Percentiles rank a stretch among this genome's conserved stretches.
Evolutionary conservation across 1,140 invertebrate species (phyloP).

Genomic region (Danaus plexippus): DNA sequence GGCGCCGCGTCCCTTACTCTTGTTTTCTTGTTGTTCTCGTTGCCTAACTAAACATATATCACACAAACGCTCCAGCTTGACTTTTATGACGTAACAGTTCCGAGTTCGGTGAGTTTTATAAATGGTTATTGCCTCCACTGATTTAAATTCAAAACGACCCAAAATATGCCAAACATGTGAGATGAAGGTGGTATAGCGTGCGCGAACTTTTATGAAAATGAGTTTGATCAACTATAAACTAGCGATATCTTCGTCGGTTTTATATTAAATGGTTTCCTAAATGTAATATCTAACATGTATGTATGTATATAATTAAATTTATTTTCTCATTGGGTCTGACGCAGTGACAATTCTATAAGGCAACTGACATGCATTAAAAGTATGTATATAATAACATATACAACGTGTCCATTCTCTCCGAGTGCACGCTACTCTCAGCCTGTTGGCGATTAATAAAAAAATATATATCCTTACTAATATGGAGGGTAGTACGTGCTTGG

Average conservation of each 20-base stretch:
- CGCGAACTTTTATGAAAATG: background rate
- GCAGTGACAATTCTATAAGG: no score
- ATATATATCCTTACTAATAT: slow-evolving; percentile 36
- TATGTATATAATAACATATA: no score
- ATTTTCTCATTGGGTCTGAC: no score
- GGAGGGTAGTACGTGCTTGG: slow-evolving; percentile 45
- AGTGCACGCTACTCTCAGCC: no score
- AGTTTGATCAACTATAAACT: no score
- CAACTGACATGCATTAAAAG: no score
- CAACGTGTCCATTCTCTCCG: no score
- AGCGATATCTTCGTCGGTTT: no score
- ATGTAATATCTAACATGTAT: no score
- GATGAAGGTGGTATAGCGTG: slow-evolving; percentile 9
- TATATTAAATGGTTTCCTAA: no score
- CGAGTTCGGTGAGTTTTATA: slow-evolving; percentile 11
- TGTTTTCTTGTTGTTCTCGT: slow-evolving; percentile 23
- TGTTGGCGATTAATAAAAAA: no score
- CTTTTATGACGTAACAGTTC: slow-evolving; percentile 23
- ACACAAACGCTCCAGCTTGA: slow-evolving; percentile 30
- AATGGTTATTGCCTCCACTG: slow-evolving; percentile 6
- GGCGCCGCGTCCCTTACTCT: slow-evolving; percentile 29
- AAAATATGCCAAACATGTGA: slow-evolving; percentile 4
- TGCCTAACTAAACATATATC: slow-evolving; percentile 33
- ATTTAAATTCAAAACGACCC: slow-evolving; percentile 22
- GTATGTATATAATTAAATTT: no score